phyloP scores from a whole-genome alignment of 2,888 invertebrate species.

The Uloborus plumipes region DNA sequence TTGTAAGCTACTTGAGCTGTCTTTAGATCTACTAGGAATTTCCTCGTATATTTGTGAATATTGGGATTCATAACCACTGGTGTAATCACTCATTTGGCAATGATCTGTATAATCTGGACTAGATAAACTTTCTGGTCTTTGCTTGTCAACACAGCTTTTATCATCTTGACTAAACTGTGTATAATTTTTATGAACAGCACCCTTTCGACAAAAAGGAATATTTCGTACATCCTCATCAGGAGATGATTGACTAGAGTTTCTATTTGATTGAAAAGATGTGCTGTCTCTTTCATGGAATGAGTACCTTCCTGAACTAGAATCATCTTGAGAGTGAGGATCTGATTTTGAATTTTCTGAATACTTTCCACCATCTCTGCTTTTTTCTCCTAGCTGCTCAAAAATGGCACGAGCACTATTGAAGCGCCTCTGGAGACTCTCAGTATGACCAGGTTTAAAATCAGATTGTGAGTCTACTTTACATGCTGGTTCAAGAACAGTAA shows the following conservation, averaged over 20 bases:
- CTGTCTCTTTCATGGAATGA: slow-evolving; percentile 30
- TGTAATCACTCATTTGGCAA: slow-evolving; percentile 15
- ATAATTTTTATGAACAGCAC: slow-evolving; percentile 8
- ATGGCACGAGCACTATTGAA: slow-evolving; percentile 88
- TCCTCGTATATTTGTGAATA: slow-evolving; percentile 58
- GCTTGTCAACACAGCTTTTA: slow-evolving; percentile 17
- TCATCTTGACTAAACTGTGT: slow-evolving; percentile 15
- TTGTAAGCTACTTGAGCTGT: slow-evolving; percentile 12
- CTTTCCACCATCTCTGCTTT: slow-evolving; percentile 38
- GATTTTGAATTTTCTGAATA: slow-evolving; percentile 16
- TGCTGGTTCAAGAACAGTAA: slow-evolving; percentile 17
- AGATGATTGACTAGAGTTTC: slow-evolving; percentile 52
- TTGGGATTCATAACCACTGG: slow-evolving; percentile 23
- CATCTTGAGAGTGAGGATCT: slow-evolving; percentile 2
- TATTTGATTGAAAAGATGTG: slow-evolving; percentile 28
- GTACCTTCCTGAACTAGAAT: slow-evolving; percentile 32
- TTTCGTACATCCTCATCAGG: slow-evolving; percentile 38
- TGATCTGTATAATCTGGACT: slow-evolving; percentile 12
- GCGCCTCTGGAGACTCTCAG: slow-evolving; percentile 65
- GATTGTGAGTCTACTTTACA: slow-evolving; percentile 25
- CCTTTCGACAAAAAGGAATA: slow-evolving; percentile 24
- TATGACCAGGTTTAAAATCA: slow-evolving; percentile 12
- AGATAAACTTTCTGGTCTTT: slow-evolving; percentile 23
- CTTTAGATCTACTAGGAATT: slow-evolving; percentile 41
- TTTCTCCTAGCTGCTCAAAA: slow-evolving; percentile 85